Conservation (phyloP, 1,140 invertebrate genomes). For the Melanaphis sacchari region DNA sequence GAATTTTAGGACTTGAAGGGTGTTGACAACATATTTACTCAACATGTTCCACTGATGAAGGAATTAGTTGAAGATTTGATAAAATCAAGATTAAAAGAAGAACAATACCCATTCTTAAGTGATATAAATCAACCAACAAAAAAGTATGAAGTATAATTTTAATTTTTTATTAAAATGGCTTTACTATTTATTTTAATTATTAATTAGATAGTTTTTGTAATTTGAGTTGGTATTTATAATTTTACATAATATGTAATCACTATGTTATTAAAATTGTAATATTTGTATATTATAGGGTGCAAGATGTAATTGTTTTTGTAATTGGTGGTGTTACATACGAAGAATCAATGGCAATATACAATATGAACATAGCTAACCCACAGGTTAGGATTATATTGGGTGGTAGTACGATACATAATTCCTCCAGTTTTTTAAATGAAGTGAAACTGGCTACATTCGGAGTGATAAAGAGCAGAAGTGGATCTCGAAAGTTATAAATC, state of each 20-base stretch:
- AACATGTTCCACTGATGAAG: constrained; percentile 87
- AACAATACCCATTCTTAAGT: constrained; percentile 82
- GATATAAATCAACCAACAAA: constrained; percentile 61
- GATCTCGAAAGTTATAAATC: constrained; percentile 37
- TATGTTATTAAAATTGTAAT: neutral
- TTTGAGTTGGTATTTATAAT: no score
- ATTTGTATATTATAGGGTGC: constrained; percentile 69
- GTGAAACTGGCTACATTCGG: constrained; percentile 63
- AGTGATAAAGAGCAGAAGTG: constrained; percentile 21
- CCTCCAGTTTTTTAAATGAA: constrained; percentile 79
- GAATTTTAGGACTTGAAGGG: constrained; percentile 78
- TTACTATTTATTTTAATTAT: neutral
- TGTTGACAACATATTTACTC: constrained; percentile 97
- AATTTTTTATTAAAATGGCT: neutral
- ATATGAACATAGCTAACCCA: constrained; percentile 75
- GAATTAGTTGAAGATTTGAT: constrained; percentile 88
- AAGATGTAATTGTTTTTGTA: constrained; percentile 94
- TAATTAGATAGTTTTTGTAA: neutral
- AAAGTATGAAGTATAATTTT: constrained; percentile 57
- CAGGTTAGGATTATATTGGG: constrained; percentile 85
- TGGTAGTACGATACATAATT: constrained; percentile 92
- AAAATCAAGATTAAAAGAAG: constrained; percentile 84
- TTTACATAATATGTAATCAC: no score
- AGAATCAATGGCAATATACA: constrained; percentile 87
- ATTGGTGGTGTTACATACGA: constrained; percentile 97